Evolutionary conservation across 2,888 invertebrate species (phyloP).

Genomic region (Macaria notata): DNA sequence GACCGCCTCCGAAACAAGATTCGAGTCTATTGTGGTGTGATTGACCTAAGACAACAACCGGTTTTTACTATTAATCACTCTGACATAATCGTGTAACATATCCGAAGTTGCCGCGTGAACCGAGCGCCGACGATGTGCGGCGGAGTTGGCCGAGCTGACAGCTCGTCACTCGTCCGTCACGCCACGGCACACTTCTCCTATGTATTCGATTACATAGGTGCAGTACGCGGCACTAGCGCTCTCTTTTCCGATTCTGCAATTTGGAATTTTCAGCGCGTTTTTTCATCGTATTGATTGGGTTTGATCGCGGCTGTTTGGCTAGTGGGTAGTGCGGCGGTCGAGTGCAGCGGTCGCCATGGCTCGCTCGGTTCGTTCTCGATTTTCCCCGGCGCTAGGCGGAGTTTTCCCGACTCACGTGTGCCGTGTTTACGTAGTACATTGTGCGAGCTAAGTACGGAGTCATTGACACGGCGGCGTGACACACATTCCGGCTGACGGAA

Average conservation of each 20-base stretch:
- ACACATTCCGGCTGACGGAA: slow-evolving; percentile 76
- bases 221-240: slow-evolving; percentile 66
- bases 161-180: slow-evolving; percentile 75
- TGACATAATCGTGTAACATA: slow-evolving; percentile 63
- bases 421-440: slow-evolving; percentile 67
- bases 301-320: slow-evolving; percentile 43
- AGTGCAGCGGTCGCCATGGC: slow-evolving; percentile 46
- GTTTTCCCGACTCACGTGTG: slow-evolving; percentile 67
- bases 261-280: slow-evolving; percentile 41
- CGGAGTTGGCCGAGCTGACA: slow-evolving; percentile 71
- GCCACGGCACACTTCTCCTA: slow-evolving; percentile 68
- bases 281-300: slow-evolving; percentile 51
- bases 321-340: slow-evolving; percentile 35
- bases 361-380: slow-evolving; percentile 36
- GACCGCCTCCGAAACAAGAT: slow-evolving; percentile 45
- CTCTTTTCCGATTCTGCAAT: slow-evolving; percentile 50
- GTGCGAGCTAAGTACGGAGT: slow-evolving; percentile 59
- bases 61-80: slow-evolving; percentile 62
- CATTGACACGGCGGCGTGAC: slow-evolving; percentile 79
- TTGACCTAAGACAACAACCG: slow-evolving; percentile 65
- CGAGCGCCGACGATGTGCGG: slow-evolving; percentile 43
- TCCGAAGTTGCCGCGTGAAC: slow-evolving; percentile 46
- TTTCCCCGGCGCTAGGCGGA: slow-evolving; percentile 44
- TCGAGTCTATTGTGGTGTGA: slow-evolving; percentile 48
- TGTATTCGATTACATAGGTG: slow-evolving; percentile 70